Conservation (phyloP, 2,888 invertebrate species). For the Drosophila kanekoi region DNA sequence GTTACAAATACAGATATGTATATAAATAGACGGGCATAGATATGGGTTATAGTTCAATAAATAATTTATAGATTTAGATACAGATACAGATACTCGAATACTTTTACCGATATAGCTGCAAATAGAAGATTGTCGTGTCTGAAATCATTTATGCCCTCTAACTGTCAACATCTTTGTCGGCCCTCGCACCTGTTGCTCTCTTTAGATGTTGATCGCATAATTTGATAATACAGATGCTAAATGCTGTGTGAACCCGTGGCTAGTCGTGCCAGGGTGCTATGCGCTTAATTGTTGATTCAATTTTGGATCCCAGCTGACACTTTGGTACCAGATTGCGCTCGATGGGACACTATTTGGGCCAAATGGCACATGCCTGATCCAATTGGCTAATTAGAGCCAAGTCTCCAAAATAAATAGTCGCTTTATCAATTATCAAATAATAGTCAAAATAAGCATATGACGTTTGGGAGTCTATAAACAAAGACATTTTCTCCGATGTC, state of each 20-base stretch:
- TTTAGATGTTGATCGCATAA: slow-evolving; percentile 22
- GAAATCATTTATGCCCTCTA: slow-evolving; percentile 7
- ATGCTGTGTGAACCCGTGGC: slow-evolving; percentile 26
- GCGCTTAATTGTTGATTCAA: slow-evolving; percentile 50
- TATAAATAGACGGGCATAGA: not conserved
- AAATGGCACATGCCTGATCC: slow-evolving; percentile 14
- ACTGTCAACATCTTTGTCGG: slow-evolving; percentile 1
- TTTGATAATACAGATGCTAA: slow-evolving; percentile 44
- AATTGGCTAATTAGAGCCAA: slow-evolving; percentile 51
- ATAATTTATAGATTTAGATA: not conserved
- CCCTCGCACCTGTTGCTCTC: not conserved
- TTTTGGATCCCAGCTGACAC: slow-evolving; percentile 47
- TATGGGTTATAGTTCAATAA: not conserved
- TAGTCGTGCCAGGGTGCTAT: slow-evolving; percentile 39
- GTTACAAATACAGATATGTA: slow-evolving; percentile 6
- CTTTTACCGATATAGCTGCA: not conserved
- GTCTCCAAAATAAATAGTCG: not conserved
- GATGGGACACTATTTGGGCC: slow-evolving; percentile 7
- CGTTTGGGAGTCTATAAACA: slow-evolving; percentile 4
- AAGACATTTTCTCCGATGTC: slow-evolving; percentile 19
- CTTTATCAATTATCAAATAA: slow-evolving; percentile 15
- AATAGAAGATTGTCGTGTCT: not conserved
- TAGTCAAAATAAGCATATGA: slow-evolving; percentile 22
- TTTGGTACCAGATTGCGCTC: slow-evolving; percentile 34
- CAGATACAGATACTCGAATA: not conserved